Evolutionary conservation across 2,797 vertebrate genomes (phyloP), one percentile per base, ranked within the genome.

Genomic region (Peromyscus aztecus): DNA sequence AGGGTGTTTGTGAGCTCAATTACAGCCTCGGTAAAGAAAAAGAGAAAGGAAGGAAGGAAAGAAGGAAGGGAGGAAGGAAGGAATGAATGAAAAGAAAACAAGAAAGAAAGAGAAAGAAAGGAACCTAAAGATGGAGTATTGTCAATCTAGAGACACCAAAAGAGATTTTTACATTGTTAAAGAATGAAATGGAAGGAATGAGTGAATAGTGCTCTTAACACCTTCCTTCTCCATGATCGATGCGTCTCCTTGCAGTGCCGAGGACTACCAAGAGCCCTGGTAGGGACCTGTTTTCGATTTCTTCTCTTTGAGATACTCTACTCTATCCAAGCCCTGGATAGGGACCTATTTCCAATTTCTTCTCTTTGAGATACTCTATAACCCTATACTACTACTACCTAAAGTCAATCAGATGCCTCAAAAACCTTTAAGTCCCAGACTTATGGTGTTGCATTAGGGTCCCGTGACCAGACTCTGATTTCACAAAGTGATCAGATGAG

Each of bases 111-210:
- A 75, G 24, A 78, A 13, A 46, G 19, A 93, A 69, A 89, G 75
- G 17, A 29, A 80, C 27, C 57, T 23, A 89, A 67, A 63, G 34
- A 43, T 81, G 63, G 59, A 43, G 29, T 69, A 87, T 49, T 34
- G 6, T 89, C 67, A 37, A n/a, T 75, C n/a, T 40, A 81, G 1
- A 82, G 24, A 19, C 40, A 46, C 86, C 71, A 43, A 4, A 84
- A 73, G n/a, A 49, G 2, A 71, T 55, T 78, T 84, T 17, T 0
- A 87, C 89, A 43, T 52, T 71, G 29, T 95, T 69, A 87, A 91
- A 52, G 34, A 57, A 46, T 73, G 55, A 40, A 71, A 52, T 55
- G 86, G n/a, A 76, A 52, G 43, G 71, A 43, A 23, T 78, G 21
- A 29, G 4, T 83, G 6, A 73, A 5, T 31, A 75, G 14, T 57